Evolutionary conservation across 1,140 invertebrate species (phyloP), one percentile per base, ranked within the genome.

Genomic region (Vanessa atalanta): DNA sequence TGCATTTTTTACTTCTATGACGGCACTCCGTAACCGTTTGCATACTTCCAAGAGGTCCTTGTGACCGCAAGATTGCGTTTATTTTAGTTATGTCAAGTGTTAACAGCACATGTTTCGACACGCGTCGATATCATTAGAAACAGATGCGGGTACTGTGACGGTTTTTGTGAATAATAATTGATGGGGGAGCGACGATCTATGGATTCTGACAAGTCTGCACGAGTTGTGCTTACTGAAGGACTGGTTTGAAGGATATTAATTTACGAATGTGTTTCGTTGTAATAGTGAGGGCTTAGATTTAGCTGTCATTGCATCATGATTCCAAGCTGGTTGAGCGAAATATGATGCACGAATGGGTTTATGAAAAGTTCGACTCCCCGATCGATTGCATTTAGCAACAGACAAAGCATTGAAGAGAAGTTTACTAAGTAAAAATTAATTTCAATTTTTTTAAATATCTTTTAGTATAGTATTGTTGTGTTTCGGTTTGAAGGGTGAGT

Each of bases 81-180:
- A 53, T 53, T 53, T 53, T 20, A 16, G 50, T 53, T 53, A 8
- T 57, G 9, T 23, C 11, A 57, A 57, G 23, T 23, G 55, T 14
- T 57, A 23, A 57, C 51, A 57, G n/a, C 55, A 26, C 23, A 26
- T 57, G 20, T 57, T 5, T 8, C 55, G 65, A 65, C 63, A 47
- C 77, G 70, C 73, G 70, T 57, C 68, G 55, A 48, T 48, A 71
- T 75, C 79, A 81, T 81, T 83, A 79, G 71, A 81, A 79, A 75
- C 79, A 83, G 79, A 79, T 81, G 79, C 67, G 69, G 69, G 65
- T 64, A 47, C 65, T 75, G 76, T 26, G 51, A 26, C 55, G 8
- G 55, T 57, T 57, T 53, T 23, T 65, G 55, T 75, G 77, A 76
- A 76, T 76, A 73, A 61, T 77, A 68, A 78, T 76, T 66, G 75